These are phyloP conservation scores for Rhipidura dahli DNA, from an alignment of 2,113 vertebrate species.

Conservation along the genomic window DNA sequence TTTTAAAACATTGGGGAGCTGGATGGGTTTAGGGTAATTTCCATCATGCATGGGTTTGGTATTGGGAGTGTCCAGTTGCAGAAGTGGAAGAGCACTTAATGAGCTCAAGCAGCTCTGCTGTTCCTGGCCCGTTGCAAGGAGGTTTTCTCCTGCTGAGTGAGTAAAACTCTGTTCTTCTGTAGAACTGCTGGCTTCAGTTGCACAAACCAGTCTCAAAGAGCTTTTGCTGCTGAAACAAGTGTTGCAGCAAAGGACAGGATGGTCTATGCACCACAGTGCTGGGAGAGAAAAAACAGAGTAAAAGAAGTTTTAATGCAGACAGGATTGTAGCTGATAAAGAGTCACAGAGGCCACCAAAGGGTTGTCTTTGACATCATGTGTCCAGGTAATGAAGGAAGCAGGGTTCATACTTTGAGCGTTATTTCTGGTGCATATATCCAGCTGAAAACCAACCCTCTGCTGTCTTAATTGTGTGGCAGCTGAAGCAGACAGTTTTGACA, in stretches of 20 bases:
- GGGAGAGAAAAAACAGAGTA: not conserved
- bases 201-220: not conserved
- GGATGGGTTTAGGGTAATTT: not conserved
- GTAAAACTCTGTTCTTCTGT: not conserved
- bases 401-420: not conserved
- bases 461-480: not conserved
- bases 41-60: not conserved
- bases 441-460: not conserved
- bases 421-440: not conserved
- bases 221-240: not conserved
- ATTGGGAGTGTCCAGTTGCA: not conserved
- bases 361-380: not conserved
- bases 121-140: not conserved
- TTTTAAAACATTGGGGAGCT: not conserved
- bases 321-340: not conserved
- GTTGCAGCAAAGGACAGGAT: not conserved
- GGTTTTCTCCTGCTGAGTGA: not conserved
- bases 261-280: rapidly evolving
- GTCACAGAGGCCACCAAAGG: not conserved
- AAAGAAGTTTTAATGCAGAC: not conserved
- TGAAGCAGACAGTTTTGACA: not conserved
- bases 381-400: not conserved
- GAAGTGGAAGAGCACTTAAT: not conserved
- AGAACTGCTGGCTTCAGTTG: not conserved
- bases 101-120: not conserved